Evolutionary conservation across 2,797 vertebrate species (phyloP).

Genomic region (Ceyx erithaca): DNA sequence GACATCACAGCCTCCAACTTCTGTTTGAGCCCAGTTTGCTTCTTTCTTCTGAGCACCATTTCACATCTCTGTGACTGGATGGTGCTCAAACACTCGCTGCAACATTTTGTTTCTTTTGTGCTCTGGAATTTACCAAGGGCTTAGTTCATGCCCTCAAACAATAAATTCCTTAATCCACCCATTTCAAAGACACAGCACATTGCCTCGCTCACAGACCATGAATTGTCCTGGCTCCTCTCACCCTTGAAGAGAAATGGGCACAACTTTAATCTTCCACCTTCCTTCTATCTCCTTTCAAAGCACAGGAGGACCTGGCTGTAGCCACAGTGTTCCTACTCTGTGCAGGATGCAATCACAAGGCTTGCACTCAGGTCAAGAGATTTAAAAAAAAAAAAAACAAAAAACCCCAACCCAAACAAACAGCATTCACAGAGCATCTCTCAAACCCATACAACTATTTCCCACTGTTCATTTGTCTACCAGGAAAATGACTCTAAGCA

Average conservation of each 20-base stretch:
- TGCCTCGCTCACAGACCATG: accelerated
- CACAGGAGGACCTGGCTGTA: not conserved
- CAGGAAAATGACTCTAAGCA: not conserved
- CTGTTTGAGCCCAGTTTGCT: not conserved
- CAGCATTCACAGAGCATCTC: not conserved
- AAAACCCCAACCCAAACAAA: too few species aligned
- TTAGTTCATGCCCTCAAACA: not conserved
- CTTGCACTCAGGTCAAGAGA: not conserved
- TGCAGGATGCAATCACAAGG: accelerated
- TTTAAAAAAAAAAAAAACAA: not conserved
- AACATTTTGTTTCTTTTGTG: not conserved
- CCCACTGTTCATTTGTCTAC: not conserved
- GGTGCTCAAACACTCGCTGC: not conserved
- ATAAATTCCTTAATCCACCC: not conserved
- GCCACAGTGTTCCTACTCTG: not conserved
- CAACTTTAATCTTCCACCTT: not conserved
- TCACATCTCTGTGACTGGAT: not conserved
- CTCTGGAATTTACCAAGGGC: not conserved
- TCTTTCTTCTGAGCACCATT: not conserved
- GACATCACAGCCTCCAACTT: not conserved
- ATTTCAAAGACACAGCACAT: not conserved
- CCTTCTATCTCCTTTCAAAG: accelerated
- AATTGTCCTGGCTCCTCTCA: not conserved
- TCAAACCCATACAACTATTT: not conserved
- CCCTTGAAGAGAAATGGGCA: not conserved